Evolutionary conservation across 2,797 vertebrate species (phyloP).

Genomic region (Vespertilio murinus): DNA sequence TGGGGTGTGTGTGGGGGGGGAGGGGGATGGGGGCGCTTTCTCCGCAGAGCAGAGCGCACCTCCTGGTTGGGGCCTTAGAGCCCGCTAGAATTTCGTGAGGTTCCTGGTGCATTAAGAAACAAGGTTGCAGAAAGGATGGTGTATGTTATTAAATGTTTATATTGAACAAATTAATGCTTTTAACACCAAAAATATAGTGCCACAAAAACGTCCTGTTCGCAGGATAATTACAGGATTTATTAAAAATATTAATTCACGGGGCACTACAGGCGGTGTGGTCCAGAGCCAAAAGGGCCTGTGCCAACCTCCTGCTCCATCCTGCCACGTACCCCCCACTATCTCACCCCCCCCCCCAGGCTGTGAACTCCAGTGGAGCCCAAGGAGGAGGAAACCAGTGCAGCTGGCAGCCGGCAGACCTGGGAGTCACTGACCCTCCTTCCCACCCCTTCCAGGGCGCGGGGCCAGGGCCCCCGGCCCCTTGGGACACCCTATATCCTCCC

Average conservation of each 20-base stretch:
- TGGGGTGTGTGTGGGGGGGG: too few relatives aligned
- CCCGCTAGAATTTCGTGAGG: neutral
- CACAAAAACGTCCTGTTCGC: conserved; percentile 69
- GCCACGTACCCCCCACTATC: neutral
- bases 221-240: conserved; percentile 79
- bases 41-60: neutral
- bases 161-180: conserved; percentile 76
- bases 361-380: neutral
- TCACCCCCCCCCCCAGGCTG: neutral
- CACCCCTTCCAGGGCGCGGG: neutral
- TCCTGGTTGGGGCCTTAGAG: neutral
- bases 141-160: conserved; percentile 70
- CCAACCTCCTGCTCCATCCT: conserved; percentile 54
- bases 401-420: neutral
- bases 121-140: neutral
- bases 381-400: neutral
- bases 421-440: neutral
- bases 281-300: conserved; percentile 57
- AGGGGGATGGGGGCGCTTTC: neutral
- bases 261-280: conserved; percentile 73
- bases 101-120: conserved; percentile 18
- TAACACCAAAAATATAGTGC: conserved; percentile 63
- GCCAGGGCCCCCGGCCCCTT: neutral
- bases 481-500: neutral
- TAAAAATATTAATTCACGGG: conserved; percentile 77